A percentile compares a stretch with the other conserved stretches of the same genome.
These are phyloP conservation scores for Probosciger aterrimus DNA, from an alignment of 2,113 vertebrate genomes.

Conservation along the genomic window DNA sequence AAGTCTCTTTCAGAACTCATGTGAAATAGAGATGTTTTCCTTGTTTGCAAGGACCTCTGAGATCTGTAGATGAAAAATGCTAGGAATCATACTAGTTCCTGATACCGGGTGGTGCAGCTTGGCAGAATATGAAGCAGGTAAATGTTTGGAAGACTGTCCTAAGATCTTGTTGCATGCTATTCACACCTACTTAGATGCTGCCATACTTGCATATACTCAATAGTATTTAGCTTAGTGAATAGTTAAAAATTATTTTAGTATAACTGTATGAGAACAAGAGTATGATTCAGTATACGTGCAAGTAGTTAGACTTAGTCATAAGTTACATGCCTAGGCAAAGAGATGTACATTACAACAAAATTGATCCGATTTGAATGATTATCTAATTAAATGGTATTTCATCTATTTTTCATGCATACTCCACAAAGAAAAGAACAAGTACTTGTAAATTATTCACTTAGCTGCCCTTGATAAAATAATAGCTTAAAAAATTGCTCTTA, in stretches of 20 bases:
- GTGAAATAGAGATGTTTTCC: not conserved
- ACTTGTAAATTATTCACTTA: constrained; percentile 36
- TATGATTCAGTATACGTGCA: not conserved
- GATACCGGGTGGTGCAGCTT: not conserved
- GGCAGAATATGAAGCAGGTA: not conserved
- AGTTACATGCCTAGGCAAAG: not conserved
- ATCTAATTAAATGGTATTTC: not conserved
- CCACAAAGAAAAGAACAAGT: not conserved
- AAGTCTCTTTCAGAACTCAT: not conserved
- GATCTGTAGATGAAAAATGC: not conserved
- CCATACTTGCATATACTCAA: not conserved
- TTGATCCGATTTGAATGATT: not conserved
- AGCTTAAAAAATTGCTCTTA: not conserved
- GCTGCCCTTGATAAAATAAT: not conserved
- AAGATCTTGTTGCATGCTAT: not conserved
- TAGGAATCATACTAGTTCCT: not conserved
- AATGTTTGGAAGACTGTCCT: not conserved
- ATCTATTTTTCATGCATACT: not conserved
- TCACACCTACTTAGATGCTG: not conserved
- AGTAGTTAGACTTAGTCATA: not conserved
- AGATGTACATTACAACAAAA: not conserved
- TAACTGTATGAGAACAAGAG: not conserved
- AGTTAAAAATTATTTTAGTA: not conserved
- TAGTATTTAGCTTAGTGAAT: not conserved
- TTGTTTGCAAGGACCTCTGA: not conserved